Evolutionary conservation across 1,140 invertebrate species (phyloP).

Genomic region (Drosophila asahinai): DNA sequence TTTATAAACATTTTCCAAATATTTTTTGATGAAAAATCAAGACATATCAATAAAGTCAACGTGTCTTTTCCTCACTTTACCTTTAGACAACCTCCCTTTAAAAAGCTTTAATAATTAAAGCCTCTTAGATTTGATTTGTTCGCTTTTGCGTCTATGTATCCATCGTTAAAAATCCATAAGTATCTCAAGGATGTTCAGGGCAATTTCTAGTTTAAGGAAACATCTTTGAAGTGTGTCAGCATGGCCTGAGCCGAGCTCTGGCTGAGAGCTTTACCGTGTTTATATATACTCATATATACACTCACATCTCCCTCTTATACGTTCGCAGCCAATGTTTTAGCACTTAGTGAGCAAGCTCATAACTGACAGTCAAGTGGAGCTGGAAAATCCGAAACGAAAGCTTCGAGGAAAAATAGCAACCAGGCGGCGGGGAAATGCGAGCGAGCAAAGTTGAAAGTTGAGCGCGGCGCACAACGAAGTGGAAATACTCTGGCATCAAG

Average conservation of each 20-base stretch:
- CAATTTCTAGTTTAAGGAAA: conserved; percentile 10
- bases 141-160: background rate
- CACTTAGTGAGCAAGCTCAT: conserved; percentile 37
- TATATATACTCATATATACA: conserved; percentile 12
- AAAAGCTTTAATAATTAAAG: background rate
- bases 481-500: conserved; percentile 17
- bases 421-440: conserved; percentile 3
- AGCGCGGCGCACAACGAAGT: conserved; percentile 19
- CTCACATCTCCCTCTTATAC: background rate
- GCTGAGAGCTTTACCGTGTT: conserved; percentile 39
- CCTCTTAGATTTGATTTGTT: background rate
- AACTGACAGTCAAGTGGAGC: conserved; percentile 29
- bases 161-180: conserved; percentile 1
- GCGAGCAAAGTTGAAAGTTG: conserved; percentile 10
- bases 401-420: conserved; percentile 15
- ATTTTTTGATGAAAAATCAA: background rate
- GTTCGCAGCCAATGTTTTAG: conserved; percentile 40
- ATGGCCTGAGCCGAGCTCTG: conserved; percentile 6
- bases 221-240: conserved; percentile 31
- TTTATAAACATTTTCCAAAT: background rate
- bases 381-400: conserved; percentile 26
- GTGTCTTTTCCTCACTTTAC: too few relatives aligned
- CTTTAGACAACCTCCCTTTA: background rate
- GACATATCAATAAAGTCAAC: too few relatives aligned
- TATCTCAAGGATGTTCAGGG: conserved; percentile 7